Evolutionary conservation across 2,888 invertebrate genomes (phyloP).

Genomic region (Caenorhabditis sp.): DNA sequence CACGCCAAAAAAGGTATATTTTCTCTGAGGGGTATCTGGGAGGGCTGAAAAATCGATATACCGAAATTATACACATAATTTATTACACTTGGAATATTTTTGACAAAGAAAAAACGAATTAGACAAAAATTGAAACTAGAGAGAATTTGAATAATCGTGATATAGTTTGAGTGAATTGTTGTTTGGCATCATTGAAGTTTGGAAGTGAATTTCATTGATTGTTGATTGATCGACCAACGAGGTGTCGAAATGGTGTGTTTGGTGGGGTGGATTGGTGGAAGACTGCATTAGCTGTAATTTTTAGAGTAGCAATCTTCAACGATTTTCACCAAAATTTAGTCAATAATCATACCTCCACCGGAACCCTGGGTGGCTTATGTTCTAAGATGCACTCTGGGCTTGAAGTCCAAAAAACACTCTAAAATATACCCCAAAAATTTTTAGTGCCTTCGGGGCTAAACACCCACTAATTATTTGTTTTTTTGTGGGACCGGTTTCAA

Average conservation of each 20-base stretch:
- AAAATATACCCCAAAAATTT: too few relatives aligned
- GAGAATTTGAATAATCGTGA: conserved; percentile 35
- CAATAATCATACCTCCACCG: too few relatives aligned
- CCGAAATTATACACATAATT: neutral
- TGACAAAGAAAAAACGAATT: neutral
- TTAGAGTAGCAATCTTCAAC: too few relatives aligned
- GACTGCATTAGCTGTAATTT: neutral
- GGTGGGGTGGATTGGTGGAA: conserved; percentile 10
- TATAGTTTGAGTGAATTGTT: conserved; percentile 31
- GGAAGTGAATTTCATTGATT: conserved; percentile 16
- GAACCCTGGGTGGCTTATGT: too few relatives aligned
- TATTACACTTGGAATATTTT: neutral
- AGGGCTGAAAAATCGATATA: too few relatives aligned
- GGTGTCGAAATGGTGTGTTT: neutral
- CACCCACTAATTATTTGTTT: too few relatives aligned
- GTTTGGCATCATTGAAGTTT: conserved; percentile 27
- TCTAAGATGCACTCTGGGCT: too few relatives aligned
- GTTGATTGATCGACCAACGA: neutral
- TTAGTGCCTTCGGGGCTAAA: too few relatives aligned
- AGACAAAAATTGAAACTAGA: neutral
- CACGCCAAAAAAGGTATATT: conserved; percentile 72
- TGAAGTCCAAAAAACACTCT: too few relatives aligned
- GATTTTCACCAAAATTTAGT: too few relatives aligned
- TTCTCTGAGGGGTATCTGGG: neutral
- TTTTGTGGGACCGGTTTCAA: too few relatives aligned